Conservation (phyloP, 2,888 invertebrate genomes). For the Alitta virens region DNA sequence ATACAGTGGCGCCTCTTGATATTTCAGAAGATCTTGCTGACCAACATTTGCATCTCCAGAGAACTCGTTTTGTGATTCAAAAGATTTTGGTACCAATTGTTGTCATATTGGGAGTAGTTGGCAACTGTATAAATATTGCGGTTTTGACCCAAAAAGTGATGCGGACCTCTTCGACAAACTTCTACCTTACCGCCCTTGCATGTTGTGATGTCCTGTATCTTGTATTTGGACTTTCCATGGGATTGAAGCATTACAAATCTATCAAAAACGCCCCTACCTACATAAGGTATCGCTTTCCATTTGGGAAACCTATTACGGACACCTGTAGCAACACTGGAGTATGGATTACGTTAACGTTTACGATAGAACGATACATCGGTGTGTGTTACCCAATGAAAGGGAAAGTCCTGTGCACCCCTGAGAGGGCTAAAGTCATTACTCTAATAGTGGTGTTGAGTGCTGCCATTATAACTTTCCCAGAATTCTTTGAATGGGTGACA, state of each 20-base stretch:
- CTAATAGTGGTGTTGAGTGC: conserved; percentile 64
- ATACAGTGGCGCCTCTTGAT: background rate
- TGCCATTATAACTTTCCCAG: conserved; percentile 64
- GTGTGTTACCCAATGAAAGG: conserved; percentile 74
- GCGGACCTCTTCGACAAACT: conserved; percentile 48
- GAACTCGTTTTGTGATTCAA: conserved; percentile 39
- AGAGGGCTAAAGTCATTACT: conserved; percentile 69
- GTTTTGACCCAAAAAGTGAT: conserved; percentile 50
- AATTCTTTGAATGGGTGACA: conserved; percentile 64
- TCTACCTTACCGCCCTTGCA: conserved; percentile 71
- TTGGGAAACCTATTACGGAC: conserved; percentile 66
- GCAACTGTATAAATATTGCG: conserved; percentile 50
- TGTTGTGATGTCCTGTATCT: conserved; percentile 71
- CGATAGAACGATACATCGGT: conserved; percentile 73
- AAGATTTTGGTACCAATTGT: conserved; percentile 43
- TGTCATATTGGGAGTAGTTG: conserved; percentile 44
- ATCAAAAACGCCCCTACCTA: conserved; percentile 5
- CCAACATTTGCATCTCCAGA: background rate
- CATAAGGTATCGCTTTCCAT: conserved; percentile 53
- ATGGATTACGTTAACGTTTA: conserved; percentile 75
- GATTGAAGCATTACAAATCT: conserved; percentile 16
- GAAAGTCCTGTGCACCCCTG: conserved; percentile 68
- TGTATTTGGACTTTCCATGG: conserved; percentile 59
- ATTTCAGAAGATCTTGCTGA: background rate
- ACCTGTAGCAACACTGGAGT: conserved; percentile 69